Conservation (phyloP, 2,113 vertebrate species). For the Naja naja region DNA sequence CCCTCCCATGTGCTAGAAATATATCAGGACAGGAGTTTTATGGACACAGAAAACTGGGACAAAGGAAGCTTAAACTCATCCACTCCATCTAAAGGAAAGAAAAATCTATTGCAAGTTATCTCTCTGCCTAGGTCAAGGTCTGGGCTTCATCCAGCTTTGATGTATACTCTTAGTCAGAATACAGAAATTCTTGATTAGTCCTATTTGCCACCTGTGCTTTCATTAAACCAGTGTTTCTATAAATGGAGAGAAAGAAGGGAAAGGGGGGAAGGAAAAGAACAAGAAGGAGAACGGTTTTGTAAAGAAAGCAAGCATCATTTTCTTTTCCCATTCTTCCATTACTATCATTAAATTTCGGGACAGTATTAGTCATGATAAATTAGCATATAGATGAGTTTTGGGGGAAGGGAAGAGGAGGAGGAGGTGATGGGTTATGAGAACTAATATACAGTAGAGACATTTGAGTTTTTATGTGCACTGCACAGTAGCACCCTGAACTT, state of each 20-base stretch:
- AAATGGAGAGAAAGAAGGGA: background rate
- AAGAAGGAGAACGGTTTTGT: constrained; percentile 4
- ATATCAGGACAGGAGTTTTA: background rate
- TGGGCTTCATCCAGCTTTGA: background rate
- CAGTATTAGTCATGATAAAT: constrained; percentile 73
- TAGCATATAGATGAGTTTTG: constrained; percentile 84
- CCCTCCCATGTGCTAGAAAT: background rate
- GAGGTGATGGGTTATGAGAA: constrained; percentile 68
- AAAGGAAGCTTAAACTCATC: background rate
- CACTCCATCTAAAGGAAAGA: background rate
- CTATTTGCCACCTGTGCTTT: background rate
- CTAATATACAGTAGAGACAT: constrained; percentile 55
- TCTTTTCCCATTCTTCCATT: constrained; percentile 63
- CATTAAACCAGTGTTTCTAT: background rate
- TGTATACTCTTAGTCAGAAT: background rate
- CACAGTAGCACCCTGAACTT: constrained; percentile 21
- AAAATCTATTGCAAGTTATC: background rate
- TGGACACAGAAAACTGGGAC: background rate
- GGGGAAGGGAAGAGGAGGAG: constrained; percentile 65
- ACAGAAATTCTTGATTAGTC: background rate
- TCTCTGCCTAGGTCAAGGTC: background rate
- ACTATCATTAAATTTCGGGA: constrained; percentile 73
- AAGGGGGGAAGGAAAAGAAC: background rate
- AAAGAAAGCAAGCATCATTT: constrained; percentile 34
- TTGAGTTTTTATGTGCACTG: constrained; percentile 34